A percentile compares a stretch with the other conserved stretches of the same genome.
Evolutionary conservation across 2,888 invertebrate species (phyloP).

Genomic region (Clitarchus hookeri): DNA sequence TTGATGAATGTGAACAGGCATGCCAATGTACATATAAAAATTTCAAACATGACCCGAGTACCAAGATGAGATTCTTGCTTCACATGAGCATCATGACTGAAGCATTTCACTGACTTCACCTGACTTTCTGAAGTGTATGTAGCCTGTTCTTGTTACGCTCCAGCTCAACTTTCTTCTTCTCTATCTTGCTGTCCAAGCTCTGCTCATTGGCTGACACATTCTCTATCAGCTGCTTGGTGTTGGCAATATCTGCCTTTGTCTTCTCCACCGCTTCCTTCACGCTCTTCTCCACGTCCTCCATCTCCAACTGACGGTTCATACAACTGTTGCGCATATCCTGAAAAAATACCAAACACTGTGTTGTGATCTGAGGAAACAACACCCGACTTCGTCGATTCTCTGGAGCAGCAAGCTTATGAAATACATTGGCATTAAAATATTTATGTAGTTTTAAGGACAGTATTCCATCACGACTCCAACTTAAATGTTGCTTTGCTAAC

Average conservation of each 20-base stretch:
- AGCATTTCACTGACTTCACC: constrained; percentile 57
- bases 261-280: constrained; percentile 75
- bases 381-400: too few relatives aligned
- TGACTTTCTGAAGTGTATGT: constrained; percentile 91
- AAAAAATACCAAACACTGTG: too few relatives aligned
- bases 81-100: not conserved
- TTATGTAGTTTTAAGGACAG: too few relatives aligned
- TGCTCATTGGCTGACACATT: constrained; percentile 87
- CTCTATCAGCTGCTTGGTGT: constrained; percentile 76
- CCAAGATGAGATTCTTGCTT: not conserved
- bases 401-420: too few relatives aligned
- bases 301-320: constrained; percentile 81
- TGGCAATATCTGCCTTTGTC: constrained; percentile 70
- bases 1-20: too few relatives aligned
- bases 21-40: too few relatives aligned
- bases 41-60: too few relatives aligned
- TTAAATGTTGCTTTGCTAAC: too few relatives aligned
- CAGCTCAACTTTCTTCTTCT: constrained; percentile 85
- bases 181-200: constrained; percentile 88
- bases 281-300: constrained; percentile 75
- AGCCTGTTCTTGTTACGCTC: constrained; percentile 92
- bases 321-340: constrained; percentile 79
- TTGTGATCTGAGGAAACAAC: too few relatives aligned
- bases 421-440: too few relatives aligned
- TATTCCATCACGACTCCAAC: too few relatives aligned